Base-by-base conservation (phyloP, 2,113 vertebrate species). In the Chiloscyllium plagiosum region DNA sequence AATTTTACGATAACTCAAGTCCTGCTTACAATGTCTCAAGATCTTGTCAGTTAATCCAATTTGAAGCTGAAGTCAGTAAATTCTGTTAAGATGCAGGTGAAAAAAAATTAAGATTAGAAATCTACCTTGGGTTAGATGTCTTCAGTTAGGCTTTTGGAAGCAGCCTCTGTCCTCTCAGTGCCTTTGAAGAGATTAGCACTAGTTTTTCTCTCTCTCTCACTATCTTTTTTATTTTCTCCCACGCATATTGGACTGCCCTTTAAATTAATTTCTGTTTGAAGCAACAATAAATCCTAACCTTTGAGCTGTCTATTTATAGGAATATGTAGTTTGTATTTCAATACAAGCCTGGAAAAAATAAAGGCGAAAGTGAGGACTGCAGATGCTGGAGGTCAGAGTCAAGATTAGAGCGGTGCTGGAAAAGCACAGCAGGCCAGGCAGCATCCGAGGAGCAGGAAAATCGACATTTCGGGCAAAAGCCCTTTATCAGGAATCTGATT, bases 211-310 rank as follows among this genome's bases (percentile, higher is more conserved):
- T 33, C 7, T 56, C 22, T 12, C 10, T 65, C 15, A 47, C 42
- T 47, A 47, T n/a, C 56, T 19, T 6, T 92, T 92, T n/a, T 92
- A 8, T 29, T 95, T 42, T 29, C 42, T 76, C 68, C 22, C 94
- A 76, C 94, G 52, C 0, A 19, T 8, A 50, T 50, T 72, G 42
- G 68, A 72, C 29, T 72, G 47, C 24, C 15, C 42, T 29, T 95
- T 29, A 52, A 72, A 1, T 50, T 95, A 52, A 95, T 72, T 72
- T 33, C 3, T 10, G 29, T 12, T 22, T 72, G 42, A 72, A 76
- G 4, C 47, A 76, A 33, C 76, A 68, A 76, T 95, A 95, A 95
- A 47, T 76, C 26, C 47, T 50, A 95, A 95, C 94, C 94, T 95
- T 95, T 95, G 94, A 95, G 94, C 94, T 95, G 42, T 76, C 4